These are phyloP conservation scores for Daboia siamensis DNA, from an alignment of 2,113 vertebrate species.

Conservation along the genomic window DNA sequence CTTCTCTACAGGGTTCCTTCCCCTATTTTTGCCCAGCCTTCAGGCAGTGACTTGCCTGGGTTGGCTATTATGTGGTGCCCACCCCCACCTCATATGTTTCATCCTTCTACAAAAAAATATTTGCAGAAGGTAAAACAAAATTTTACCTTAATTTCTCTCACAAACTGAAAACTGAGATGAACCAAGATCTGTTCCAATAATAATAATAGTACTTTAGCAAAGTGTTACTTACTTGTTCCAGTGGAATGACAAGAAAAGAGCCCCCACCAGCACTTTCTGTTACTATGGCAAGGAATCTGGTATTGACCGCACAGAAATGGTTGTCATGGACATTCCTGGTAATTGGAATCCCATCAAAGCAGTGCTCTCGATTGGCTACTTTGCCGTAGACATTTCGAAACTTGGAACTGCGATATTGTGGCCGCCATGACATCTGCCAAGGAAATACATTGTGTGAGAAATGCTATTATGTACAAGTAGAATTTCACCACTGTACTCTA, in stretches of 20 bases:
- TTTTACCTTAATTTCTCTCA: neutral
- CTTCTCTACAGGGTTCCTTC: neutral
- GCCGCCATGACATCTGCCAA: conserved; percentile 97
- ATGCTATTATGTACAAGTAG: neutral
- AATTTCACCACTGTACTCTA: conserved; percentile 11
- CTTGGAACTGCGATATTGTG: conserved; percentile 98
- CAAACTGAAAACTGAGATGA: neutral
- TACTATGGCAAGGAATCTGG: conserved; percentile 91
- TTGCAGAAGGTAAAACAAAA: neutral
- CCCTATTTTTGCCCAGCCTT: neutral
- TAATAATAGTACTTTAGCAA: neutral
- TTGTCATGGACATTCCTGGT: conserved; percentile 99
- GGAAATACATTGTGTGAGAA: neutral
- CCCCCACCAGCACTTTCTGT: conserved; percentile 92
- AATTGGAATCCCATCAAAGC: conserved; percentile 94
- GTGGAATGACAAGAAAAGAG: conserved; percentile 90
- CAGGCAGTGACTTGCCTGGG: neutral
- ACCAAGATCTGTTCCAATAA: neutral
- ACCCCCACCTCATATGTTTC: neutral
- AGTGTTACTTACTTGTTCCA: conserved; percentile 81
- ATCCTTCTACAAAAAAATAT: neutral
- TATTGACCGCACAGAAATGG: conserved; percentile 95
- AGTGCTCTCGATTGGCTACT: conserved; percentile 91
- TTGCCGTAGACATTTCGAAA: conserved; percentile 98
- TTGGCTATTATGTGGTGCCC: neutral